Percentiles rank a stretch among this genome's conserved stretches.
Conservation (phyloP, 2,888 invertebrate species). For the Netelia inedita region DNA sequence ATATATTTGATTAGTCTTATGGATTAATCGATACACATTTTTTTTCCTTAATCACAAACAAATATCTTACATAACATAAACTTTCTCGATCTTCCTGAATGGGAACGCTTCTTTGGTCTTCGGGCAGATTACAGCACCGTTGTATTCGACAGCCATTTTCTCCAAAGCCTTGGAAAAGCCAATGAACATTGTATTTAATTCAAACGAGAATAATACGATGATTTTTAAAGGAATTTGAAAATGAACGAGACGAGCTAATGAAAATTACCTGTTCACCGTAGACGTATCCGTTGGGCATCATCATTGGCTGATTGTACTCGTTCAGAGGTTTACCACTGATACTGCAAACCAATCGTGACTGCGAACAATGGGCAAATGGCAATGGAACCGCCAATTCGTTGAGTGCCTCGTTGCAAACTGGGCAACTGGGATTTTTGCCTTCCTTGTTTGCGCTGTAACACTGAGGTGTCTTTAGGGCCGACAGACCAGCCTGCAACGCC, state of each 20-base stretch:
- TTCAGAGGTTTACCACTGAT: constrained; percentile 96
- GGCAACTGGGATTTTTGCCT: constrained; percentile 94
- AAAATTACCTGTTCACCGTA: constrained; percentile 93
- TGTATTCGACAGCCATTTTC: constrained; percentile 95
- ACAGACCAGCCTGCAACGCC: constrained; percentile 96
- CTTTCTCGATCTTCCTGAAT: constrained; percentile 97
- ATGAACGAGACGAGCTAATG: background rate
- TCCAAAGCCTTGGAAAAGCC: constrained; percentile 90
- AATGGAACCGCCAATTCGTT: constrained; percentile 94
- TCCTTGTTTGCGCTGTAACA: constrained; percentile 89
- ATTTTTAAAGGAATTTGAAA: background rate
- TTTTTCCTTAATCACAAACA: constrained; percentile 46
- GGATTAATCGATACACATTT: constrained; percentile 58
- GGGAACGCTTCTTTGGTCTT: constrained; percentile 96
- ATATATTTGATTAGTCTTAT: constrained; percentile 38
- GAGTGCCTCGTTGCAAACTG: constrained; percentile 96
- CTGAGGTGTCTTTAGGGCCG: constrained; percentile 93
- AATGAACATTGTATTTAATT: constrained; percentile 46
- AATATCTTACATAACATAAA: constrained; percentile 95
- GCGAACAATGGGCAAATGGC: constrained; percentile 98
- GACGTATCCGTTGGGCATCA: constrained; percentile 99
- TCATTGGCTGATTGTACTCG: constrained; percentile 99
- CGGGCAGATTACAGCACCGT: constrained; percentile 96
- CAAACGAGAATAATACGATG: background rate
- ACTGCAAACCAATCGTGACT: constrained; percentile 96